Conservation (phyloP, 2,888 invertebrate species). For the Seladonia tumulorum region DNA sequence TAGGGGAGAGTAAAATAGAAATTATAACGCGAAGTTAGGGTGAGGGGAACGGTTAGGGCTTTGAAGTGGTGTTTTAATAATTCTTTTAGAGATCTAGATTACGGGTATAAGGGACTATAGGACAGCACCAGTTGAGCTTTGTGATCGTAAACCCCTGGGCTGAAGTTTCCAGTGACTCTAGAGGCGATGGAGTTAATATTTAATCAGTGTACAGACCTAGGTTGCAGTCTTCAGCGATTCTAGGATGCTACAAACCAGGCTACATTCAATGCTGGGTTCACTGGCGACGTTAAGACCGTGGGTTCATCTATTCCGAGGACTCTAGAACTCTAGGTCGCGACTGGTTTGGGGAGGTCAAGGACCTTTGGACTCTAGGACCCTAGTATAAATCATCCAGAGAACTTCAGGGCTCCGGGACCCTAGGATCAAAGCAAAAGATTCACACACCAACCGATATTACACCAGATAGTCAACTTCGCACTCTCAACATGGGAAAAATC, state of each 20-base stretch:
- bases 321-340: no score
- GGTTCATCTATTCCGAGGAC: neutral
- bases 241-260: neutral
- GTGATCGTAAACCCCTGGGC: neutral
- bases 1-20: neutral
- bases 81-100: neutral
- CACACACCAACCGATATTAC: neutral
- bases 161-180: neutral
- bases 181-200: neutral
- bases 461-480: neutral
- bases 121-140: neutral
- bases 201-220: neutral
- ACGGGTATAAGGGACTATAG: neutral
- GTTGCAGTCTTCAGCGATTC: neutral
- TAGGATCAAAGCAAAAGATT: neutral
- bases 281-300: neutral
- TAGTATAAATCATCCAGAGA: no score
- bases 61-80: neutral
- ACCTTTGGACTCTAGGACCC: no score
- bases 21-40: neutral
- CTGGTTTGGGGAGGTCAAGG: no score
- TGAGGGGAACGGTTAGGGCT: neutral
- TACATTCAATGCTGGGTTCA: no score
- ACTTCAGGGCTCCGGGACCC: neutral
- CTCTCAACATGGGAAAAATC: neutral